Percentiles rank a stretch among this genome's conserved stretches.
Conservation (phyloP, 2,113 vertebrate species). For the human region DNA sequence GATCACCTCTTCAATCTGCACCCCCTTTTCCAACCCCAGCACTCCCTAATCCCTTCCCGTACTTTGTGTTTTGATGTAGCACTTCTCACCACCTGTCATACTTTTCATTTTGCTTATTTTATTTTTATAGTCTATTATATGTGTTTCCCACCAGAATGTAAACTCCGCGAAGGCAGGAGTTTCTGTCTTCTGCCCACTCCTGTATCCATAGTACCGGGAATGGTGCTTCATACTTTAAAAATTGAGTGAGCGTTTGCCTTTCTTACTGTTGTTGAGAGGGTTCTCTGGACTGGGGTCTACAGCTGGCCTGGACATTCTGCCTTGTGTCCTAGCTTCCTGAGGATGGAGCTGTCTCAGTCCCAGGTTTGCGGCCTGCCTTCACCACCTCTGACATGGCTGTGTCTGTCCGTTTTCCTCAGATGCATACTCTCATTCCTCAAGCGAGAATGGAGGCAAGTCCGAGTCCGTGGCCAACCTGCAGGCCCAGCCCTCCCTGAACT, state of each 20-base stretch:
- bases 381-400: background rate
- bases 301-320: background rate
- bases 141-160: background rate
- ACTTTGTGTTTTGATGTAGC: background rate
- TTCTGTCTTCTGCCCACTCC: background rate
- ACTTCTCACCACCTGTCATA: background rate
- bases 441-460: conserved; percentile 92
- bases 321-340: background rate
- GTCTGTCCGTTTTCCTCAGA: conserved; percentile 83
- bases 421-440: conserved; percentile 87
- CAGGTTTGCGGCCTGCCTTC: background rate
- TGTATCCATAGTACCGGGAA: background rate
- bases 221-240: background rate
- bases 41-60: background rate
- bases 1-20: background rate
- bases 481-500: conserved; percentile 93
- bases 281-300: background rate
- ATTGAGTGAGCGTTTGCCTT: background rate
- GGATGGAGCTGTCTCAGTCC: background rate
- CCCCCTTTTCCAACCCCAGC: background rate
- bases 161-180: background rate
- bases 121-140: background rate
- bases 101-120: background rate
- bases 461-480: conserved; percentile 97
- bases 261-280: background rate